Evolutionary conservation across 2,113 vertebrate species (phyloP), one percentile per base, ranked within the genome.

Genomic region (Cyprinus carpio): DNA sequence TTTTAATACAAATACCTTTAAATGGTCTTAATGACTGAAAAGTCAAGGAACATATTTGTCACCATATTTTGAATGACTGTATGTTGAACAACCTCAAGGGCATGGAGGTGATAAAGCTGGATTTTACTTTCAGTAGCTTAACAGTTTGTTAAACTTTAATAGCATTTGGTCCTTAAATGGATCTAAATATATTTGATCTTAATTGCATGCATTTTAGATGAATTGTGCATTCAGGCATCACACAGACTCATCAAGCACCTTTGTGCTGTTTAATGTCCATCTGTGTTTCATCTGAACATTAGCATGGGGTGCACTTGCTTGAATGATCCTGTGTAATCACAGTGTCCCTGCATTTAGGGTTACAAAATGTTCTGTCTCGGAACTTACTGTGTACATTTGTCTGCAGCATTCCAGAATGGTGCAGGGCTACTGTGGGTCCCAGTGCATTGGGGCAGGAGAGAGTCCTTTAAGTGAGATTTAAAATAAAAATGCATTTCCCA

Each of bases 311-410:
- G 37, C 58, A 18, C 15, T 65, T n/a, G 64, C 11, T n/a, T 31
- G 27, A 34, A 4, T 37, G 9, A 43, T 43, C 40, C 40, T 43
- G 27, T 46, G 10, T 67, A 85, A 82, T 76, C 37, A 18, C 75
- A 58, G 77, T 78, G 67, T 87, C 85, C 83, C 84, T 81, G 81
- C 65, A 60, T 74, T 83, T 87, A 87, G 49, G 29, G 40, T 64
- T 34, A 67, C 58, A 25, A n/a, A 77, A 51, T 65, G 11, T 34
- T 34, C 72, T n/a, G 4, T 20, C 16, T 40, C 25, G 2, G 71
- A 75, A 75, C 16, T 20, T 18, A 60, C 15, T 29, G 3, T 27
- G 11, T n/a, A 4, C 4, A 16, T 31, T 23, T 58, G 37, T 62
- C 6, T 60, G 29, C 54, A n/a, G 75, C 29, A 27, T 20, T 56